Evolutionary conservation across 2,797 vertebrate genomes (phyloP).

Genomic region (Leucoraja ocellata): DNA sequence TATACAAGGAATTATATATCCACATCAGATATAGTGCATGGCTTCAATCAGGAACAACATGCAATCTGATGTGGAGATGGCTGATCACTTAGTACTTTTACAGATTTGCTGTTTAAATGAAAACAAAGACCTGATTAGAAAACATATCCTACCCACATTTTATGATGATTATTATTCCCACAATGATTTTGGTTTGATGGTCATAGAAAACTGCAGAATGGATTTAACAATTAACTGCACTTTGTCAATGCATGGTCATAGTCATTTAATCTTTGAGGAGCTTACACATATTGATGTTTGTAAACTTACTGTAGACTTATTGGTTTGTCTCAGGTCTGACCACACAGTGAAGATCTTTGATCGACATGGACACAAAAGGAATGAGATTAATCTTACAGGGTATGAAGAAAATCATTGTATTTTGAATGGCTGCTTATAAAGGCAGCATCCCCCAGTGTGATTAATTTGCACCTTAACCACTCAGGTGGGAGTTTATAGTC

Average conservation of each 20-base stretch:
- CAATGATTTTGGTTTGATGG: not conserved
- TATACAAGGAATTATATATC: no score
- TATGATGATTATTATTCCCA: not conserved
- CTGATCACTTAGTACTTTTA: not conserved
- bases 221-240: not conserved
- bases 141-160: not conserved
- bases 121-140: not conserved
- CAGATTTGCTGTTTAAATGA: not conserved
- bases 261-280: not conserved
- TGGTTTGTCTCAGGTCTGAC: conserved; percentile 66
- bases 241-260: not conserved
- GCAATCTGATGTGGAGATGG: not conserved
- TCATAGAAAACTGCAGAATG: not conserved
- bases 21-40: no score
- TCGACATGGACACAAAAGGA: conserved; percentile 87
- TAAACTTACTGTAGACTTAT: conserved; percentile 15
- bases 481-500: not conserved
- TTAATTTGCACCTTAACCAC: not conserved
- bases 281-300: not conserved
- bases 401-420: conserved; percentile 46
- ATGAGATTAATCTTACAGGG: conserved; percentile 82
- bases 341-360: conserved; percentile 86
- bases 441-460: not conserved
- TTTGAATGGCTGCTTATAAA: conserved; percentile 2
- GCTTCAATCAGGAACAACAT: not conserved